A percentile compares a stretch with the other conserved stretches of the same genome.
Evolutionary conservation across 2,113 vertebrate genomes (phyloP).

Genomic region (Promerops cafer): DNA sequence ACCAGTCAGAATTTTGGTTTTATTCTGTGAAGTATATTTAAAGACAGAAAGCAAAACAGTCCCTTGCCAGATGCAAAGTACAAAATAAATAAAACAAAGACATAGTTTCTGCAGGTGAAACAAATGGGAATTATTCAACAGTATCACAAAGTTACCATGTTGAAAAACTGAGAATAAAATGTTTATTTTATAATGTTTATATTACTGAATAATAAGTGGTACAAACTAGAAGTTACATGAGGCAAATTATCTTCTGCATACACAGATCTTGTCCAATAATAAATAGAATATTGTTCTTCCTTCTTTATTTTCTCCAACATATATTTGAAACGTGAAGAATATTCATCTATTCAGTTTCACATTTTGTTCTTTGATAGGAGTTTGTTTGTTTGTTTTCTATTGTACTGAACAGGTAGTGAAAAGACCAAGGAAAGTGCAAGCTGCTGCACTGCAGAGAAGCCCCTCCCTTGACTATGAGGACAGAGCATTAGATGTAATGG

Average conservation of each 20-base stretch:
- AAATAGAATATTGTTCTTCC: background rate
- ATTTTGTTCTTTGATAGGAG: background rate
- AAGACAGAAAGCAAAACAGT: background rate
- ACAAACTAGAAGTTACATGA: background rate
- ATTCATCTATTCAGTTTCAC: background rate
- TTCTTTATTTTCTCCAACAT: background rate
- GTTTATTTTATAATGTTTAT: background rate
- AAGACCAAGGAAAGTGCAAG: slow-evolving; percentile 82
- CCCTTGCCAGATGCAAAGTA: background rate
- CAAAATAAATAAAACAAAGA: background rate
- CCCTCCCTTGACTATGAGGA: slow-evolving; percentile 77
- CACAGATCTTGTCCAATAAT: background rate
- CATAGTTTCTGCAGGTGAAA: background rate
- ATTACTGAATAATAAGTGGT: background rate
- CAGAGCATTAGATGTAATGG: slow-evolving; percentile 77
- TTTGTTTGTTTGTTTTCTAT: background rate
- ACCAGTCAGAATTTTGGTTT: background rate
- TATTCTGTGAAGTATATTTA: background rate
- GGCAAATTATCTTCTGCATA: background rate
- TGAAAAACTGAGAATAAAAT: background rate
- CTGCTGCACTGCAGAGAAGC: slow-evolving; percentile 67
- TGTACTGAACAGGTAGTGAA: slow-evolving; percentile 82
- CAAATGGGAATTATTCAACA: background rate
- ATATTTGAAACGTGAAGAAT: background rate
- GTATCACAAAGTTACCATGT: background rate